Base-by-base conservation (phyloP, 2,888 invertebrate genomes). In the Acronicta alni region DNA sequence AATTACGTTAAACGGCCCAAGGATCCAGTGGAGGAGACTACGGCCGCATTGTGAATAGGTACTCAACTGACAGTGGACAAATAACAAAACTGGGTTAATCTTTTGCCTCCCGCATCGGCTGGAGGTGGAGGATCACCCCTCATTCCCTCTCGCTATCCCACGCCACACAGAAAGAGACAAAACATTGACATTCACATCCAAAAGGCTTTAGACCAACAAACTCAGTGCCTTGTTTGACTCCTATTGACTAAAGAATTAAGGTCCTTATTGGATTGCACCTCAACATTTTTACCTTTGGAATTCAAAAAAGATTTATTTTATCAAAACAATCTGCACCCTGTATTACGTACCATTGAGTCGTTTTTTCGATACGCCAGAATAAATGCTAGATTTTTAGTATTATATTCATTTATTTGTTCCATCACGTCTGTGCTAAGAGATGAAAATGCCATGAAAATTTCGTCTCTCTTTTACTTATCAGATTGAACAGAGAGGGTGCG, bases 71-170 rank as follows among this genome's bases (percentile, higher is more conserved):
- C 93, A 93, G 92, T 93, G 93, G 93, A 94, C 93, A 94, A 94
- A 94, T 93, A 93, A 93, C 93, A 92, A 93, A 93, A 94, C 93
- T 94, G 91, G 93, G 93, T 94, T 94, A 94, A 94, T 93, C 93
- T 93, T 93, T 93, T 89, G 89, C 93, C 93, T 89, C 93, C 93
- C 92, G 89, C 85, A 67, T 85, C 75, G 83, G 70, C 75, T 64
- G 85, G 91, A 89, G 91, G 88, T 87, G 84, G 91, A 88, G 90
- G 85, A 79, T 86, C 91, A 89, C 92, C 93, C 92, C 80, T 74
- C 65, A 43, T 58, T 66, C 67, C 84, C 77, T 91, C 92, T 86
- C 91, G 83, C 81, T 92, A 70, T 49, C 52, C 73, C 51, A 67
- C 79, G 86, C 83, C 80, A 79, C 84, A 86, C 83, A 84, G 89